Evolutionary conservation across 2,888 invertebrate genomes (phyloP).

Genomic region (Cartodere bifasciata): DNA sequence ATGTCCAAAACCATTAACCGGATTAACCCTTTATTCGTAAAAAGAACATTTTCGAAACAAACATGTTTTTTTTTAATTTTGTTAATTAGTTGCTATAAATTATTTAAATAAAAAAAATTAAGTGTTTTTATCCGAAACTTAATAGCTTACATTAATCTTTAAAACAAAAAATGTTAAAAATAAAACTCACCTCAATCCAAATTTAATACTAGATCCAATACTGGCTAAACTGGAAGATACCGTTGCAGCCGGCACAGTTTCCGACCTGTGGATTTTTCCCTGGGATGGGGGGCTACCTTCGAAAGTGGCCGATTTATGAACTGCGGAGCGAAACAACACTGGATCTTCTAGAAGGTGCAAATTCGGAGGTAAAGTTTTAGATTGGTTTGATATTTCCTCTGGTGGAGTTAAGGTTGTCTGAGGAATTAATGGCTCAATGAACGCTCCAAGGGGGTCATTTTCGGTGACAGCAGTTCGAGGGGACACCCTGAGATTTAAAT

Average conservation of each 20-base stretch:
- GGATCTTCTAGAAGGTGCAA: constrained; percentile 50
- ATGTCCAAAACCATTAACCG: too few species aligned
- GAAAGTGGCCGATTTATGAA: constrained; percentile 43
- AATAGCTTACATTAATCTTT: too few species aligned
- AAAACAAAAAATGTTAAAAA: background rate
- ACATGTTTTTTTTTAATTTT: too few species aligned
- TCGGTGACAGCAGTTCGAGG: constrained; percentile 78
- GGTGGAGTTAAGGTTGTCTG: constrained; percentile 20
- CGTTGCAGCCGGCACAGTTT: constrained; percentile 60
- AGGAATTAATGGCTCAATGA: constrained; percentile 35
- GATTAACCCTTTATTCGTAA: too few species aligned
- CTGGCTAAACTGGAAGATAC: constrained; percentile 68
- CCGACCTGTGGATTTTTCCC: constrained; percentile 50
- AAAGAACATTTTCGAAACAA: too few species aligned
- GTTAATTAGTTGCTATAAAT: too few species aligned
- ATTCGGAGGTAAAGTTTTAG: constrained; percentile 19
- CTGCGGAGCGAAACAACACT: constrained; percentile 44
- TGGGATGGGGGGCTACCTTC: constrained; percentile 37
- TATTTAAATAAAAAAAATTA: too few species aligned
- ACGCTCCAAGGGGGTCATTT: constrained; percentile 84
- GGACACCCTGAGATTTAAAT: constrained; percentile 52
- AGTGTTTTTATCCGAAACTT: too few species aligned
- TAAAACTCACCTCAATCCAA: constrained; percentile 64
- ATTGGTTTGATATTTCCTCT: constrained; percentile 21
- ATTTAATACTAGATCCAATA: constrained; percentile 69